Base-by-base conservation (phyloP, 2,888 invertebrate species). In the Mystacides longicornis region DNA sequence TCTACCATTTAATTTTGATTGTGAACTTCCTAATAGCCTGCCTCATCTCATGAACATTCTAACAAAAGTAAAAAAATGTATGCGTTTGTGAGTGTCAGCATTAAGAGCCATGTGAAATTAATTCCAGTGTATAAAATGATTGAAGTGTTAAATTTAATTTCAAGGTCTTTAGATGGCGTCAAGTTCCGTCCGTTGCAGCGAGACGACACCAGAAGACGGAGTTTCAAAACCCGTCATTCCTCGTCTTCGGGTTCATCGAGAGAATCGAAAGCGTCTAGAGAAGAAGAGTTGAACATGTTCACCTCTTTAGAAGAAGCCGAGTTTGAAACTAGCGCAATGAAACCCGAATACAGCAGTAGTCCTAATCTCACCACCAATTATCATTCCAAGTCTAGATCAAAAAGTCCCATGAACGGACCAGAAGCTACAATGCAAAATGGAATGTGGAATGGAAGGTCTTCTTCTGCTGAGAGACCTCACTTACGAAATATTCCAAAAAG, bases 121-220 rank as follows among this genome's bases (percentile, higher is more conserved):
- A n/a, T n/a, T n/a, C n/a, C n/a, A n/a, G n/a, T n/a, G n/a, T n/a
- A n/a, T n/a, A n/a, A n/a, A n/a, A n/a, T n/a, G n/a, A 7, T 27
- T 27, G 11, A 27, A 27, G 27, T 11, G 27, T 37, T 37, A 3
- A 65, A 56, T 60, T 60, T 77, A 74, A 74, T 77, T 77, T 62
- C 73, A 76, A 77, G 77, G 70, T 82, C 81, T 64, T 75, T 85
- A 66, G 85, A 85, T 69, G 85, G 84, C 63, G 79, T 84, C 65
- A 82, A 81, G 69, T 77, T 70, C 65, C 78, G 80, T 60, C 80
- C 82, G 54, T 67, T 82, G 64, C 74, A 80, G 67, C 78, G 82
- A 61, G 80, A 75, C 67, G 82, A 82, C 70, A 81, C 80, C 60
- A 71, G 82, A 42, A 72, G 82, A 59, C 73, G 79, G 57, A 81